Percentiles rank a stretch among this genome's conserved stretches.
phyloP scores from a whole-genome alignment of 2,113 vertebrate species.

The Chaenogobius annularis region DNA sequence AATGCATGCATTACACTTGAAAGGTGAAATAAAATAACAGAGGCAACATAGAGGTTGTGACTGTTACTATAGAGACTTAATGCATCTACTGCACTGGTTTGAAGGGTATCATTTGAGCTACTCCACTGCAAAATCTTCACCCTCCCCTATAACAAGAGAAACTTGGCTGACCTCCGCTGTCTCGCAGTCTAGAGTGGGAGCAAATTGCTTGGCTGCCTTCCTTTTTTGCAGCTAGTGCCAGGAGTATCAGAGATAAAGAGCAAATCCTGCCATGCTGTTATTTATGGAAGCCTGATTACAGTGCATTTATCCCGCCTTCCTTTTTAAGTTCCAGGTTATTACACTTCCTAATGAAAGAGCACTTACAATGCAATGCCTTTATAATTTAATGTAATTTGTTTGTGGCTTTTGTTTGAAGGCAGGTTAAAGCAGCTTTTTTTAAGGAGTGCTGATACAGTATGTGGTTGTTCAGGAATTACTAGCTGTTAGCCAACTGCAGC shows the following conservation, averaged over 20 bases:
- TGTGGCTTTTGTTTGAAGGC: neutral
- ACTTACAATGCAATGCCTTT: conserved; percentile 1
- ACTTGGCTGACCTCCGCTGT: conserved; percentile 61
- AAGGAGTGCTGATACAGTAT: neutral
- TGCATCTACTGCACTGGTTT: conserved; percentile 7
- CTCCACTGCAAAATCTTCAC: conserved; percentile 14
- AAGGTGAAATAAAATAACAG: conserved; percentile 15
- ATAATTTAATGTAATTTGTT: conserved; percentile 6
- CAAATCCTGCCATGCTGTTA: conserved; percentile 20
- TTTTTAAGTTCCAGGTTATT: conserved; percentile 35
- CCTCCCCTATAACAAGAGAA: conserved; percentile 21
- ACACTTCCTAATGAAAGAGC: conserved; percentile 24
- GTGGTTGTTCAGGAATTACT: neutral
- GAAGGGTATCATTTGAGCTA: conserved; percentile 47
- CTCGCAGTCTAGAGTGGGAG: conserved; percentile 41
- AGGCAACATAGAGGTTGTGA: conserved; percentile 1
- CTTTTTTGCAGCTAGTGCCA: conserved; percentile 37
- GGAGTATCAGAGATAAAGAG: conserved; percentile 23
- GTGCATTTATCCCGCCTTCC: conserved; percentile 19
- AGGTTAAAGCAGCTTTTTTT: neutral
- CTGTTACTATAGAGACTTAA: conserved; percentile 13
- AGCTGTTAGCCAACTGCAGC: neutral
- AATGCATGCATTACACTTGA: neutral
- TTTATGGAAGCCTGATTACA: conserved; percentile 43
- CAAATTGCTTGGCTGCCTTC: conserved; percentile 57